Percentiles rank a stretch among this genome's conserved stretches.
phyloP scores from a whole-genome alignment of 2,113 vertebrate genomes.

The Stercorarius parasiticus region DNA sequence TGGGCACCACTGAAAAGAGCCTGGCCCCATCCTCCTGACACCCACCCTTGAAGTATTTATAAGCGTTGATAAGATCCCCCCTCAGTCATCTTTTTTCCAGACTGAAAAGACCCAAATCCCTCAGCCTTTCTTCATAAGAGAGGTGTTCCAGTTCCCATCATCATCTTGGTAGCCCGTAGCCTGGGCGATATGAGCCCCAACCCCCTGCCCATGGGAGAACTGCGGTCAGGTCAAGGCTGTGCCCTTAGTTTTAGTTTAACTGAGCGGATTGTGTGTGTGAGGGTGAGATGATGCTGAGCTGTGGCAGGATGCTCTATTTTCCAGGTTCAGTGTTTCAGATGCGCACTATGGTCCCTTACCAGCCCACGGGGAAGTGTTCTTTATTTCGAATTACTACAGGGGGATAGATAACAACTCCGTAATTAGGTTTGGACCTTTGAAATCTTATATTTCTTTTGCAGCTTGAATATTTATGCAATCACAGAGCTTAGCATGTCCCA shows the following conservation, averaged over 20 bases:
- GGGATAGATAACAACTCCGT: neutral
- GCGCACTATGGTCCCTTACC: neutral
- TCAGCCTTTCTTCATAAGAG: too few species aligned
- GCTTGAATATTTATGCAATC: conserved; percentile 59
- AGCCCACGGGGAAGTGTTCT: neutral
- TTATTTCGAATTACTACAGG: conserved; percentile 2
- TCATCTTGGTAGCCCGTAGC: too few species aligned
- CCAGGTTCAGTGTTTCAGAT: neutral
- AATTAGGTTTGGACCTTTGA: conserved; percentile 48
- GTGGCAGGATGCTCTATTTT: neutral
- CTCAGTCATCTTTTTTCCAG: too few species aligned
- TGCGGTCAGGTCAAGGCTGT: neutral
- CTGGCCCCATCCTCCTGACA: too few species aligned
- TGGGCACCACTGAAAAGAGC: too few species aligned
- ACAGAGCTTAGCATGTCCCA: neutral
- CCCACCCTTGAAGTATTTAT: too few species aligned
- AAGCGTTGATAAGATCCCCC: too few species aligned
- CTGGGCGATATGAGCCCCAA: neutral
- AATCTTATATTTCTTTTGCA: conserved; percentile 16
- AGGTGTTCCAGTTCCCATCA: too few species aligned
- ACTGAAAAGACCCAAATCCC: too few species aligned
- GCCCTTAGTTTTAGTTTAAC: too few species aligned
- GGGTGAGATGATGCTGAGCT: neutral
- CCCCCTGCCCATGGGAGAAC: too few species aligned
- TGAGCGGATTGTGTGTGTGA: neutral